Evolutionary conservation across 2,113 vertebrate genomes (phyloP), one percentile per base, ranked within the genome.

Genomic region (Paratilapia polleni): DNA sequence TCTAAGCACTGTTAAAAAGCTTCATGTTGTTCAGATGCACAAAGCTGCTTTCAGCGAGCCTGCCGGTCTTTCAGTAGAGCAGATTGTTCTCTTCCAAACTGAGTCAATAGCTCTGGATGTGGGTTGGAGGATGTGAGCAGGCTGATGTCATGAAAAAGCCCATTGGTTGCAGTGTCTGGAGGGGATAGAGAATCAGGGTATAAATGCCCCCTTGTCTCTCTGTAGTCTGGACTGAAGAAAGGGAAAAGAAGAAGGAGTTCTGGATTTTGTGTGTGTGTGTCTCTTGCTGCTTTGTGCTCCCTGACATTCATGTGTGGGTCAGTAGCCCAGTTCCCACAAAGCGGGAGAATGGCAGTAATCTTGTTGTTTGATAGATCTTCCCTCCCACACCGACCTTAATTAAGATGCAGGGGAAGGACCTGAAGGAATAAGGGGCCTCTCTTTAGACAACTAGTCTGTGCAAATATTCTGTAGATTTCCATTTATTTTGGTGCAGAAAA

Each of bases 291-390:
- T 93, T 93, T 94, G 93, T 94, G 84, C 84, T 80, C n/a, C 77
- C 80, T 90, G 88, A 88, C 87, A 89, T 82, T 83, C 87, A 57
- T 87, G 91, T 83, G 89, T 88, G 80, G 89, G 86, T 92, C 91
- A 91, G 92, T 88, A 93, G 92, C 83, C 80, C 58, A 13, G 91
- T 93, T 95, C 93, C 92, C 93, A 95, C 92, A 93, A 85, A 90
- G 91, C 82, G 15, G 83, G 62, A 93, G 92, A 94, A 94, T 91
- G 84, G 87, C 87, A 91, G 86, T 77, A 81, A 90, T 88, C 90
- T 90, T 78, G 83, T 89, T 93, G 91, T 89, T 80, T 87, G 82
- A 73, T 73, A 87, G 86, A 80, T 87, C 61, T 84, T 76, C 89
- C 85, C 90, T 92, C 88, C 88, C 89, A 88, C 73, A 2, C 82